phyloP scores from a whole-genome alignment of 2,888 invertebrate species.

The Cataglyphis livida region DNA sequence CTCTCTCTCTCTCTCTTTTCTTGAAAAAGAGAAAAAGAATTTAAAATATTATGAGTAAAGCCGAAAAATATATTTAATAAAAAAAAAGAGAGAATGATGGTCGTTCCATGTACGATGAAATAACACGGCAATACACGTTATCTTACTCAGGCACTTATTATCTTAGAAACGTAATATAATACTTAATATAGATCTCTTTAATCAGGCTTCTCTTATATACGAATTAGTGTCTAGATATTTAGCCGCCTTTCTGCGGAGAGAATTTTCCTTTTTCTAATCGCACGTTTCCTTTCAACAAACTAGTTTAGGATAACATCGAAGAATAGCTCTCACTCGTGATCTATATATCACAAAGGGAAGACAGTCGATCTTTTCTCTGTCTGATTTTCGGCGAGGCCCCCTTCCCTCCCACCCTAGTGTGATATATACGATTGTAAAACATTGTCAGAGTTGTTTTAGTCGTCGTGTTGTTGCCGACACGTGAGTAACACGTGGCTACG shows the following conservation, averaged over 20 bases:
- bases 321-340: constrained; percentile 62
- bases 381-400: not conserved
- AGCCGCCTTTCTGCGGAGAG: constrained; percentile 61
- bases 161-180: constrained; percentile 65
- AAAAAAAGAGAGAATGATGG: not conserved
- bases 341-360: constrained; percentile 50
- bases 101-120: constrained; percentile 53
- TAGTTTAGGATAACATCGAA: constrained; percentile 67
- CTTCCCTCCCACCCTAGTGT: constrained; percentile 4
- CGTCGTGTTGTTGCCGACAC: constrained; percentile 71
- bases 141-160: constrained; percentile 71
- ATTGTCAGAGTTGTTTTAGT: constrained; percentile 74
- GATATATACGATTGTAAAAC: constrained; percentile 76
- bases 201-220: constrained; percentile 51
- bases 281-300: constrained; percentile 71
- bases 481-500: constrained; percentile 57
- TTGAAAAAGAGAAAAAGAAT: not conserved
- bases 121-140: constrained; percentile 61
- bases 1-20: not conserved
- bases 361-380: constrained; percentile 14
- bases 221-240: constrained; percentile 65
- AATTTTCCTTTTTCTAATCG: constrained; percentile 62
- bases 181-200: constrained; percentile 67
- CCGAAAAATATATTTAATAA: not conserved
- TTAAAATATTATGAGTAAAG: not conserved